These are phyloP conservation scores for Alca torda DNA, from an alignment of 2,797 vertebrate species.

Conservation along the genomic window DNA sequence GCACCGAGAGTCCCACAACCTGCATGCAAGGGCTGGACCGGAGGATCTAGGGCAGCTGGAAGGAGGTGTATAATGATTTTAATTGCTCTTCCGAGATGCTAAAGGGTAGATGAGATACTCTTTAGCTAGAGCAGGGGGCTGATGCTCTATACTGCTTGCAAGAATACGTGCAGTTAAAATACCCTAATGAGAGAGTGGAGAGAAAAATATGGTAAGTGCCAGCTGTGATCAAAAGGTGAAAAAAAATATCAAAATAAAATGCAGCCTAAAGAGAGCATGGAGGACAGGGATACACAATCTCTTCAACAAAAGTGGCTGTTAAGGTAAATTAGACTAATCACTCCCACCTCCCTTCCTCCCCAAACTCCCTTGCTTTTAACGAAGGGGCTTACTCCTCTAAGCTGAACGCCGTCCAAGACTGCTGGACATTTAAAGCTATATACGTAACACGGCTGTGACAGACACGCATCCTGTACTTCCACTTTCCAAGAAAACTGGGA, in stretches of 20 bases:
- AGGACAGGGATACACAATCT: background rate
- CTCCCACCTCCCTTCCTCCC: slow-evolving; percentile 11
- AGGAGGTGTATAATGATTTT: slow-evolving; percentile 61
- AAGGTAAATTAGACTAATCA: slow-evolving; percentile 60
- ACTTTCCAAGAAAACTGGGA: slow-evolving; percentile 32
- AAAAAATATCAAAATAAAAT: slow-evolving; percentile 38
- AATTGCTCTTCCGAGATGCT: slow-evolving; percentile 59
- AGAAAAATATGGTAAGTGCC: slow-evolving; percentile 18
- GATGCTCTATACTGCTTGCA: background rate
- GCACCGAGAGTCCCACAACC: slow-evolving; percentile 53
- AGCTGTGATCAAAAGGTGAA: slow-evolving; percentile 62
- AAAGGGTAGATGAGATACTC: slow-evolving; percentile 62
- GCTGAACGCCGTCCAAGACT: background rate
- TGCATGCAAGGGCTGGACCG: background rate
- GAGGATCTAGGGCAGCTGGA: slow-evolving; percentile 30
- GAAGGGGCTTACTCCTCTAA: slow-evolving; percentile 2
- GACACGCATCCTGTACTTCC: background rate
- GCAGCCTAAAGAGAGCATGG: slow-evolving; percentile 19
- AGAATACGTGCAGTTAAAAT: slow-evolving; percentile 35
- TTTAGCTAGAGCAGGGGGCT: slow-evolving; percentile 20
- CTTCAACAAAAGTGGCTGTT: slow-evolving; percentile 37
- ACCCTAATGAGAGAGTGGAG: slow-evolving; percentile 42
- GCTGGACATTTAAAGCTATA: slow-evolving; percentile 30
- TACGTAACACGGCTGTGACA: background rate
- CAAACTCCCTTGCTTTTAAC: slow-evolving; percentile 5